Evolutionary conservation across 2,888 invertebrate genomes (phyloP), one percentile per base, ranked within the genome.

Genomic region (Lepeophtheirus nordmannii): DNA sequence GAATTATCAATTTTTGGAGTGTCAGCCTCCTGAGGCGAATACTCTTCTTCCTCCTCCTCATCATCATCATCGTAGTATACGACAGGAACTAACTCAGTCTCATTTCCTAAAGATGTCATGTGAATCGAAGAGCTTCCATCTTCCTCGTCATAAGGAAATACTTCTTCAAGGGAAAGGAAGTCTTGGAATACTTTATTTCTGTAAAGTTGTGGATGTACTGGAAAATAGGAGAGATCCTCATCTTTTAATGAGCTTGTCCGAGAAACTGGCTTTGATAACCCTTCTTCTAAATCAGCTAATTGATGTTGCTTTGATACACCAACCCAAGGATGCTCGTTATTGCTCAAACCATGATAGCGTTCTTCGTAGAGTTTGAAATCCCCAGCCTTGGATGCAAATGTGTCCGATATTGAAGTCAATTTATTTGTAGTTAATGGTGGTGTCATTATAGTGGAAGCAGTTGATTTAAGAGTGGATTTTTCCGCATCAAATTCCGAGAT

Each of bases 371-470:
- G 17, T n/a, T 46, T 14, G 17, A 46, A 14, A 8, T 17, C 53
- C 8, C 53, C 53, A n/a, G n/a, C 17, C 53, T 46, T 46, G 14
- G 53, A 46, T 46, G 2, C 53, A 17, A 46, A 17, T 1, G 17
- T 46, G 53, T 8, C 53, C 17, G 5, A 14, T 30, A 7, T 30
- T 30, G 30, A 7, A 30, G 30, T 30, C 30, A 30, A 30, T 30
- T 7, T 30, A 37, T 56, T 58, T 12, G 37, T 58, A 14, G 65
- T 64, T 57, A 38, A 20, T 23, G 65, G 22, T 46, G 65, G 58
- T 23, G 65, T 64, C 12, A 30, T 56, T 23, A 23, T 56, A 22
- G 65, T 7, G n/a, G 65, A 58, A 5, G 10, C 30, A 5, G 58
- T 61, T 14, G 61, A 17, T 46, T 1, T 5, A 17, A 46, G 53